Base-by-base conservation (phyloP, 2,797 vertebrate genomes). In the Leptoclinus maculatus region DNA sequence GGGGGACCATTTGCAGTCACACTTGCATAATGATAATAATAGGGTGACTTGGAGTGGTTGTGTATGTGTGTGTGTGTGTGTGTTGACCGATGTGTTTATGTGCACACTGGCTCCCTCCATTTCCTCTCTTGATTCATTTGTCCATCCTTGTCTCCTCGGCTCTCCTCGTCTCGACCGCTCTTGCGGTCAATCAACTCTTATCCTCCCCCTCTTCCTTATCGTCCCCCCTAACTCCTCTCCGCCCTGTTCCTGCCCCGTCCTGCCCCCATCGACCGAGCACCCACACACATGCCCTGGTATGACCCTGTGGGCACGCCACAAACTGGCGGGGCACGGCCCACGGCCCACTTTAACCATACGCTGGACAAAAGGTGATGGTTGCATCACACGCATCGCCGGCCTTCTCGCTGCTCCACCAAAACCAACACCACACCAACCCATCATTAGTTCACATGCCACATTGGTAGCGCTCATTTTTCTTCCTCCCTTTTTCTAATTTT, bases 1-100 rank as follows among this genome's bases (percentile, higher is more conserved):
- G 83, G 84, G 93, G 90, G 90, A 86, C 89, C 85, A 86, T 91
- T 93, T 91, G 87, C 88, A 93, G 91, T 89, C 89, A 88, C 89
- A 92, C 89, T 93, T 92, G 88, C 92, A 91, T 92, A 93, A 93
- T 92, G 90, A 92, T 93, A 89, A 92, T 91, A 92, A 93, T 87
- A 92, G 91, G 88, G 88, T 88, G 79, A 88, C 85, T 87, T 81
- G 79, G 84, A 91, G 89, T 87, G 87, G 83, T 85, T 87, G 81
- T 87, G 80, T 41, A 65, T 51, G 36, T 83, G 62, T 81, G 80
- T 23, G 8, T 53, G 27, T 34, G 54, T 57, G 54, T 32, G 73
- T 54, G 17, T 39, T 3, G 16, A 36, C 4, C 12, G 14, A 34
- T 53, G 68, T 87, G 80, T 82, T 70, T 83, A 71, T 83, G 75